Evolutionary conservation across 2,888 invertebrate species (phyloP), one percentile per base, ranked within the genome.

Genomic region (Drosophila dives): DNA sequence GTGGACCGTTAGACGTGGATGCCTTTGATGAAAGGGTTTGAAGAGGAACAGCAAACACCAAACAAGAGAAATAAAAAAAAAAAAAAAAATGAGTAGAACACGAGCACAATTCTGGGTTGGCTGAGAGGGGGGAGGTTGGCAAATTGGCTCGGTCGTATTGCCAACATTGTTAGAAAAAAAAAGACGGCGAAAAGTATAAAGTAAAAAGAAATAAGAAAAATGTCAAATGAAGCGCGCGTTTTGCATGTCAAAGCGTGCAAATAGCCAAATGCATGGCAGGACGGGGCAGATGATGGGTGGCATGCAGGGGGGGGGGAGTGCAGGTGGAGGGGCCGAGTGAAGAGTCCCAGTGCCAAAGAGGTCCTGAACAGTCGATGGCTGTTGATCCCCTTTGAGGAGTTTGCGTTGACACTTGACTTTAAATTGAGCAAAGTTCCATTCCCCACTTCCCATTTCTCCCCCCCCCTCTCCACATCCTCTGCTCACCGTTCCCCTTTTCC

Each of bases 401-500:
- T 89, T 86, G 80, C 89, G 76, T 86, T 86, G 84, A 86, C 89
- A 86, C 86, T 86, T 86, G 86, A 86, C 86, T 89, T 84, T 84
- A 86, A 89, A 83, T 86, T 87, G 80, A 80, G 87, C 83, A 72
- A 76, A 83, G 73, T 72, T 64, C 48, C 70, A 23, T 20, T 32
- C 23, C 17, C 51, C 33, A 50, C 29, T 29, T 29, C 15, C 12
- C 59, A 8, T 11, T 3, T 23, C 29, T 23, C 7, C 1, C 15
- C 0, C 15, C 26, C 40, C 33, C 26, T 17, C 40, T 2, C 23
- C 33, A 51, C 23, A 23, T 23, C 23, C 23, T 2, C 23, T 23
- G 23, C 2, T 23, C 23, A 23, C 23, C 2, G 23, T 11, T 1
- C 38, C 26, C 32, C 20, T 29, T 12, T 12, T 26, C 15, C 42